phyloP scores from a whole-genome alignment of 64 coral and sea anemone genomes.

The Stichodactyla helianthus region DNA sequence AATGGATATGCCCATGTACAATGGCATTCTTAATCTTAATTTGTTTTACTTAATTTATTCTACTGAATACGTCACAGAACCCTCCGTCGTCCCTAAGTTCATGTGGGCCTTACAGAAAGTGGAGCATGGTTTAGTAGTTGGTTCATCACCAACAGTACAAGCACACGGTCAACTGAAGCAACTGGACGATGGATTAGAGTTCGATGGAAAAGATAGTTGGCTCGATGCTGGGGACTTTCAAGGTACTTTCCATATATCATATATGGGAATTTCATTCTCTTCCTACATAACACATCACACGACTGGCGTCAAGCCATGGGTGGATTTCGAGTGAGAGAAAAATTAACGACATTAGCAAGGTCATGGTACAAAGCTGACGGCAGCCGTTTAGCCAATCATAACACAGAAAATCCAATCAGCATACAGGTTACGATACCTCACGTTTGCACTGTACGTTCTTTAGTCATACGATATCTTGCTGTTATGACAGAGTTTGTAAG shows the following conservation, averaged over 20 bases:
- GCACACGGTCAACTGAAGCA: conserved; percentile 70
- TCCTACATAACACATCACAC: background rate
- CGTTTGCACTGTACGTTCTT: too few species aligned
- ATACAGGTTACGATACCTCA: too few species aligned
- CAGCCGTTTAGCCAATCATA: too few species aligned
- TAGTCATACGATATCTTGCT: too few species aligned
- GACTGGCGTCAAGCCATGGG: too few species aligned
- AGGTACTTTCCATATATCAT: conserved; percentile 27
- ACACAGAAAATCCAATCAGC: too few species aligned
- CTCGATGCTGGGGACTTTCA: conserved; percentile 85
- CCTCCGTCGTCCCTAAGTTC: conserved; percentile 67
- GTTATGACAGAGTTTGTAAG: too few species aligned
- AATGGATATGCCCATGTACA: too few species aligned
- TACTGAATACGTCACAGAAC: conserved; percentile 42
- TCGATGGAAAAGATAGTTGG: conserved; percentile 83
- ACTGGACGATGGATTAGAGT: conserved; percentile 59
- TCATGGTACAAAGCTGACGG: too few species aligned
- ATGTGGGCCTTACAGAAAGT: conserved; percentile 81
- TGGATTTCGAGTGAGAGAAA: too few species aligned
- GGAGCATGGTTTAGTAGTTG: conserved; percentile 52
- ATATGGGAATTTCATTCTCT: too few species aligned
- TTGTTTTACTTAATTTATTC: background rate
- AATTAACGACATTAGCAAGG: too few species aligned
- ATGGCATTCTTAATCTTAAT: background rate
- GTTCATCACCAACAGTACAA: conserved; percentile 49